Base-by-base conservation (phyloP, 2,888 invertebrate genomes). In the Diaprepes abbreviatus region DNA sequence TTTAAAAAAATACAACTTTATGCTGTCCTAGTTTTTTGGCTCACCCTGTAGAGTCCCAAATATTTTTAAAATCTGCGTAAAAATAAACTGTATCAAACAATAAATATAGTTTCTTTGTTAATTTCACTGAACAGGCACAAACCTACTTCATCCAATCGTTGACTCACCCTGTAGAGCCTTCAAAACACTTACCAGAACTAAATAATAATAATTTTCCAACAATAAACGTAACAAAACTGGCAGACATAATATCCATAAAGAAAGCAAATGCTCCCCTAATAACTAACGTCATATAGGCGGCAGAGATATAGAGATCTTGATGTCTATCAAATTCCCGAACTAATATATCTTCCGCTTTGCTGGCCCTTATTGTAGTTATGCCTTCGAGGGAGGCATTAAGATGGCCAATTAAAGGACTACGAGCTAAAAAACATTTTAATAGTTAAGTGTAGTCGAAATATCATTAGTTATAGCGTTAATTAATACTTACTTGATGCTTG, bases 401-500 rank as follows among this genome's bases (percentile, higher is more conserved):
- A 57, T 83, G 82, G 6, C 83, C 83, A 35, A 83, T 72, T 9
- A 83, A 74, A 7, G 83, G 84, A 74, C 83, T 82, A 43, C 82
- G 75, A 31, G 81, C 83, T 83, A 48, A 63, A 79, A 77, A 5
- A 24, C 5, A 5, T 24, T 24, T 24, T 24, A 24, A 24, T n/a
- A n/a, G n/a, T n/a, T n/a, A n/a, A n/a, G n/a, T n/a, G n/a, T n/a
- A n/a, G n/a, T n/a, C n/a, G n/a, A 24, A 24, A 24, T 24, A 24
- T 24, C 2, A 88, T 87, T 75, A 88, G 88, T 87, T 0, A 88
- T 88, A 0, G 88, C 88, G 79, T 88, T 88, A 74, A 88, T 88
- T 33, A 88, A 78, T 10, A 88, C 84, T 1, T 74, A 79, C 78
- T 78, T 33, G 77, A 75, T 48, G 77, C 74, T 69, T 77, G 77